Evolutionary conservation across 2,888 invertebrate species (phyloP).

Genomic region (Boloria euphrosyne): DNA sequence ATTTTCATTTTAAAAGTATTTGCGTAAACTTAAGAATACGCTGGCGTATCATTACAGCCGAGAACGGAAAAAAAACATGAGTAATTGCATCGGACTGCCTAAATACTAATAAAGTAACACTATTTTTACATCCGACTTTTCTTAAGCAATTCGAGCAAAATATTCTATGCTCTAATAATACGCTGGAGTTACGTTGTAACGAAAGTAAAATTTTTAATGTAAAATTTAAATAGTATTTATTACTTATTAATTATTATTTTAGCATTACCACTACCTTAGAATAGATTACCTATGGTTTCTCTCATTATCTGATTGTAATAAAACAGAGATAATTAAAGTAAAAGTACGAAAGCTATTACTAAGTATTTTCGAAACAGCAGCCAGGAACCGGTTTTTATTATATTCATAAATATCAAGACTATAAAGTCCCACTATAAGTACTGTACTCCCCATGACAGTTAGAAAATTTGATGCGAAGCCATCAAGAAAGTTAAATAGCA

Average conservation of each 20-base stretch:
- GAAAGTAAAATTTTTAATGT: no score
- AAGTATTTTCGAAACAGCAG: background rate
- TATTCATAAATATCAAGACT: constrained; percentile 24
- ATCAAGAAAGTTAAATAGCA: constrained; percentile 38
- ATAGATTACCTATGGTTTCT: no score
- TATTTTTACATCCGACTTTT: background rate
- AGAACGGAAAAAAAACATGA: constrained; percentile 25
- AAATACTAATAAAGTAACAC: constrained; percentile 7
- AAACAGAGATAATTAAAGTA: no score
- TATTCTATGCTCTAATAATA: no score
- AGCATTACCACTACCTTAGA: no score
- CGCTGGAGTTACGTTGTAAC: no score
- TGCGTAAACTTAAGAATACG: background rate
- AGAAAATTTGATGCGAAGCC: constrained; percentile 30
- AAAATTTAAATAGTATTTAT: no score
- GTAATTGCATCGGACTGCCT: constrained; percentile 19
- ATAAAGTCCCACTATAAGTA: constrained; percentile 23
- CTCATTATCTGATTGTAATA: no score
- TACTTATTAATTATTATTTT: no score
- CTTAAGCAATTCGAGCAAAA: no score
- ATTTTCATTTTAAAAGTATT: no score
- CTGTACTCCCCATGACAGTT: constrained; percentile 30
- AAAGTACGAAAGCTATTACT: no score
- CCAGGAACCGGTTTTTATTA: background rate
- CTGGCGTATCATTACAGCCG: constrained; percentile 25